Evolutionary conservation across 2,113 vertebrate genomes (phyloP).

Genomic region (Cephalophus harveyi): DNA sequence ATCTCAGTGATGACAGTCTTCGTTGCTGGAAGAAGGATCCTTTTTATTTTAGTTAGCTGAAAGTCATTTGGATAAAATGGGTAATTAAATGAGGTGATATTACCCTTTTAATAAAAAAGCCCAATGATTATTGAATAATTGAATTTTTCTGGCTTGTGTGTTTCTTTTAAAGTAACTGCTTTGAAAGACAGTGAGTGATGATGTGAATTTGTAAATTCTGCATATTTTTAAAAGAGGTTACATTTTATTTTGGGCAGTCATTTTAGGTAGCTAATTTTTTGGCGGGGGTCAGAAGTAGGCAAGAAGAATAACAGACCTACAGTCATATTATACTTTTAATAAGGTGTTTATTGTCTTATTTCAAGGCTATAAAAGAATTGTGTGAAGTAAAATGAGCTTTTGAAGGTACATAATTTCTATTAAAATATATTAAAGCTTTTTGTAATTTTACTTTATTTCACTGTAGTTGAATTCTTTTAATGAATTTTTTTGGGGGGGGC

Average conservation of each 20-base stretch:
- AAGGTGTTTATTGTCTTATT: neutral
- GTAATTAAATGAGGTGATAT: neutral
- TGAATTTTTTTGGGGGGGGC: neutral
- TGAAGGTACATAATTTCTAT: neutral
- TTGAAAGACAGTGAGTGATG: neutral
- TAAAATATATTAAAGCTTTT: neutral
- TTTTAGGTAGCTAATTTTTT: neutral
- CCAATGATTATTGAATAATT: neutral
- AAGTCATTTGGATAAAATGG: neutral
- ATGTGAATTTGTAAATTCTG: neutral
- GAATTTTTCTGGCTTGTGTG: neutral
- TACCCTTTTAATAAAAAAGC: neutral
- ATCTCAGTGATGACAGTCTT: neutral
- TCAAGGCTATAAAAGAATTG: neutral
- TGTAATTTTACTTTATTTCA: neutral
- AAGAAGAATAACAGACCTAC: neutral
- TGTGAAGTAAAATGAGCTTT: slow-evolving; percentile 6
- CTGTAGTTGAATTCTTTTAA: neutral
- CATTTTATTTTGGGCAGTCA: slow-evolving; percentile 5
- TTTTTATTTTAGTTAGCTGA: neutral
- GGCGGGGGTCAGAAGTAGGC: neutral
- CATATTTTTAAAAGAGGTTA: neutral
- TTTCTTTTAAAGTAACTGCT: neutral
- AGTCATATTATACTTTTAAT: neutral
- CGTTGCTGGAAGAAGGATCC: neutral